These are phyloP conservation scores for Drosophila greeni DNA, from an alignment of 2,888 invertebrate genomes.

Conservation along the genomic window DNA sequence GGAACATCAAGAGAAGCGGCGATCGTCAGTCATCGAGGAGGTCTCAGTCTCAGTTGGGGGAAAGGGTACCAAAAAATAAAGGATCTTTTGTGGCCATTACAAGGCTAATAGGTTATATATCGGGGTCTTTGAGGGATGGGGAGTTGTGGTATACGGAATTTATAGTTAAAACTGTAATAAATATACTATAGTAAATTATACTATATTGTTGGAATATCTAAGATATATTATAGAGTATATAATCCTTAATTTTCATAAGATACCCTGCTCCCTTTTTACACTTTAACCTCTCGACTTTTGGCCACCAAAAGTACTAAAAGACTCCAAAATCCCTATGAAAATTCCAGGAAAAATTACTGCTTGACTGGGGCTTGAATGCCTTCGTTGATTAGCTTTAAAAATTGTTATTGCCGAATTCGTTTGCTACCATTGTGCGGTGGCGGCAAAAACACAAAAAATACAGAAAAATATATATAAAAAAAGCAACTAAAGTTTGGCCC, in stretches of 20 bases:
- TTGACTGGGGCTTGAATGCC: constrained; percentile 34
- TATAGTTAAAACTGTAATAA: no score
- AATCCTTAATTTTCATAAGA: not conserved
- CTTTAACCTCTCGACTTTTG: not conserved
- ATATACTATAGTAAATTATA: no score
- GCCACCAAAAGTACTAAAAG: not conserved
- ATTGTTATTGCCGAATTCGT: constrained; percentile 43
- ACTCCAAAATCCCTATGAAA: not conserved
- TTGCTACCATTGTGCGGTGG: constrained; percentile 37
- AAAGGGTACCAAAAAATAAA: constrained; percentile 1
- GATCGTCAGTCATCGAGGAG: constrained; percentile 13
- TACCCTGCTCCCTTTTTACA: not conserved
- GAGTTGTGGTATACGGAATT: no score
- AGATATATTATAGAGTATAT: no score
- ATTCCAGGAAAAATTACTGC: constrained; percentile 14
- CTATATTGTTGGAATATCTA: no score
- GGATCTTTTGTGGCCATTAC: constrained; percentile 20
- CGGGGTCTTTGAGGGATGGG: not conserved
- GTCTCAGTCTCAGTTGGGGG: not conserved
- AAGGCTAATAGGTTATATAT: constrained; percentile 21
- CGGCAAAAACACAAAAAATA: not conserved
- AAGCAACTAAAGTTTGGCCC: constrained; percentile 12
- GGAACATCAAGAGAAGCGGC: constrained; percentile 1
- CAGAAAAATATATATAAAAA: not conserved
- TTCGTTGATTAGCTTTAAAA: constrained; percentile 43